Evolutionary conservation across 2,888 invertebrate genomes (phyloP).

Genomic region (Acleris cristana): DNA sequence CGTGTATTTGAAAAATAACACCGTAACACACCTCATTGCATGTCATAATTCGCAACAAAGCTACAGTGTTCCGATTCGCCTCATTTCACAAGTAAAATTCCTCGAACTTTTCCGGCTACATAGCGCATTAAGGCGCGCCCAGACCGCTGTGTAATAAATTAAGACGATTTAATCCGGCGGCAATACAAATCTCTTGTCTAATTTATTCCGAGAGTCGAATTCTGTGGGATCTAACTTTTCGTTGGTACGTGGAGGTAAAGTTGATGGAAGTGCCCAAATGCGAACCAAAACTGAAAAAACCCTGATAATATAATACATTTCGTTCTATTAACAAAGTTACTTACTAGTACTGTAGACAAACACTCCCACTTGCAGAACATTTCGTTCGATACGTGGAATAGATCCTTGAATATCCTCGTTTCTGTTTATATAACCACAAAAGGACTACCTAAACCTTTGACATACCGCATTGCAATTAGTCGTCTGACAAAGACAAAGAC

Average conservation of each 20-base stretch:
- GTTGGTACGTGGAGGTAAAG: conserved; percentile 40
- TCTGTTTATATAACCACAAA: too few species aligned
- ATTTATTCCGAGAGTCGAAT: conserved; percentile 67
- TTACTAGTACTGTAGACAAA: too few species aligned
- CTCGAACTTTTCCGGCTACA: conserved; percentile 24
- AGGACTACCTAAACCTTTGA: too few species aligned
- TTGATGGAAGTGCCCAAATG: background rate
- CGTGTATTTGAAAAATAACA: too few species aligned
- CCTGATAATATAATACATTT: too few species aligned
- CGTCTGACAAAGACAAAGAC: too few species aligned
- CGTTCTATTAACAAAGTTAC: too few species aligned
- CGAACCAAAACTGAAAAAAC: too few species aligned
- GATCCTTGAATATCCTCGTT: too few species aligned
- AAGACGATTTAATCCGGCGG: conserved; percentile 69
- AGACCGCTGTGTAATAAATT: conserved; percentile 62
- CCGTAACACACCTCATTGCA: conserved; percentile 3
- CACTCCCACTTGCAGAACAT: too few species aligned
- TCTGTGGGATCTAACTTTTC: conserved; percentile 55
- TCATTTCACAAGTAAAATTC: conserved; percentile 26
- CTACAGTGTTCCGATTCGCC: conserved; percentile 1
- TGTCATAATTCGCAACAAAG: conserved; percentile 9
- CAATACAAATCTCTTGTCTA: conserved; percentile 68
- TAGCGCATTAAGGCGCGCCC: conserved; percentile 26
- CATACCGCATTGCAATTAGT: too few species aligned
- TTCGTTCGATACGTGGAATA: too few species aligned